A percentile compares a stretch with the other conserved stretches of the same genome.
These are phyloP conservation scores for Phrynosoma blainvillii DNA, from an alignment of 2,113 vertebrate genomes.

Conservation along the genomic window DNA sequence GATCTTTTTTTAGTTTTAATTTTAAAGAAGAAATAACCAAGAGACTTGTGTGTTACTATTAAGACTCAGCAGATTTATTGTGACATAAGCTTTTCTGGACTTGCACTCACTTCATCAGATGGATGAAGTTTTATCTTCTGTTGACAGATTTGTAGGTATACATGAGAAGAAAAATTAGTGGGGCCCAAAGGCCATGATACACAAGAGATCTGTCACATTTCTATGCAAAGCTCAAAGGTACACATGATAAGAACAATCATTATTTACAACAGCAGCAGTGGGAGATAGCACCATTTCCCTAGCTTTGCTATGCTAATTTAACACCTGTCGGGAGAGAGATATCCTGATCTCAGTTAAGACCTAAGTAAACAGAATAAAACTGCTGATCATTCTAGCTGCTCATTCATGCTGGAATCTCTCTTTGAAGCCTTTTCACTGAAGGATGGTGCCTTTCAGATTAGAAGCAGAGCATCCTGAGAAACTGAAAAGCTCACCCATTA, in stretches of 20 bases:
- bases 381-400: background rate
- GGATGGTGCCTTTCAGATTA: background rate
- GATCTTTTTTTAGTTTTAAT: no score
- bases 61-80: background rate
- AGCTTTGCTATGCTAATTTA: background rate
- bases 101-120: background rate
- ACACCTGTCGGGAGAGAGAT: background rate
- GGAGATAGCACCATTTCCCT: background rate
- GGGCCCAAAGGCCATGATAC: background rate
- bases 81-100: background rate
- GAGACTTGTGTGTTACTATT: background rate
- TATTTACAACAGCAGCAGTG: background rate
- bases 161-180: background rate
- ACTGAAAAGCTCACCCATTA: background rate
- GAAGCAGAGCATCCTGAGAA: background rate
- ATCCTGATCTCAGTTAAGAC: background rate
- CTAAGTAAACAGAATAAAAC: background rate
- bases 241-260: background rate
- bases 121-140: background rate
- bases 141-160: background rate
- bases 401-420: background rate
- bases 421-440: background rate
- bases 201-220: background rate
- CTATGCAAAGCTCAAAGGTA: background rate
- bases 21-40: background rate